A percentile compares a stretch with the other conserved stretches of the same genome.
These are phyloP conservation scores for Drosophila paulistorum DNA, from an alignment of 1,140 invertebrate species.

Conservation along the genomic window DNA sequence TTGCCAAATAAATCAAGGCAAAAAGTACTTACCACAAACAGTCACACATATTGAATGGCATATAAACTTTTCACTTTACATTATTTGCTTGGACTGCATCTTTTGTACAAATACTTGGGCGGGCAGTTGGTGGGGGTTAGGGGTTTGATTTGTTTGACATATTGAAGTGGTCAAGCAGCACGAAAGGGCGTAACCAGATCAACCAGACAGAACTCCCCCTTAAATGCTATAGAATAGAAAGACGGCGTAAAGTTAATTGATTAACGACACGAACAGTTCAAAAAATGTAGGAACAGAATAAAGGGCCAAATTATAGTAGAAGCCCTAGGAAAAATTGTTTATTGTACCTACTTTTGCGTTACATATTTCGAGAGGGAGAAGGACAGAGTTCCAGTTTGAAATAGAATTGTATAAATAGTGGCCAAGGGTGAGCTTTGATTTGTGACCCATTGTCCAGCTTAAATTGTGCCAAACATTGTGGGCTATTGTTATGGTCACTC, in stretches of 20 bases:
- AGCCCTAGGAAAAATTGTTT: constrained; percentile 43
- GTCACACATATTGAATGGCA: constrained; percentile 60
- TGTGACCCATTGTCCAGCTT: constrained; percentile 73
- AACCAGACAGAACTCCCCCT: neutral
- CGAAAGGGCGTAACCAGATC: constrained; percentile 52
- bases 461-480: constrained; percentile 58
- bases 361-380: constrained; percentile 21
- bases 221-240: constrained; percentile 3
- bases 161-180: constrained; percentile 72
- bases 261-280: constrained; percentile 60
- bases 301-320: constrained; percentile 5
- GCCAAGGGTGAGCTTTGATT: constrained; percentile 49
- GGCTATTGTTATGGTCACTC: constrained; percentile 20
- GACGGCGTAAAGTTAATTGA: constrained; percentile 72
- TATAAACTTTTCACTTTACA: constrained; percentile 77
- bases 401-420: no score
- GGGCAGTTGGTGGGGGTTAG: constrained; percentile 17
- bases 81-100: constrained; percentile 62
- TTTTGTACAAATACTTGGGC: constrained; percentile 35
- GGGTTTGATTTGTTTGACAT: constrained; percentile 75
- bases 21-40: constrained; percentile 45
- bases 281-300: constrained; percentile 33
- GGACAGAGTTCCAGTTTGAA: neutral
- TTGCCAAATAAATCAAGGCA: constrained; percentile 66
- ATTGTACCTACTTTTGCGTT: constrained; percentile 33